Base-by-base conservation (phyloP, 2,797 vertebrate species). In the Rallus crepitans region DNA sequence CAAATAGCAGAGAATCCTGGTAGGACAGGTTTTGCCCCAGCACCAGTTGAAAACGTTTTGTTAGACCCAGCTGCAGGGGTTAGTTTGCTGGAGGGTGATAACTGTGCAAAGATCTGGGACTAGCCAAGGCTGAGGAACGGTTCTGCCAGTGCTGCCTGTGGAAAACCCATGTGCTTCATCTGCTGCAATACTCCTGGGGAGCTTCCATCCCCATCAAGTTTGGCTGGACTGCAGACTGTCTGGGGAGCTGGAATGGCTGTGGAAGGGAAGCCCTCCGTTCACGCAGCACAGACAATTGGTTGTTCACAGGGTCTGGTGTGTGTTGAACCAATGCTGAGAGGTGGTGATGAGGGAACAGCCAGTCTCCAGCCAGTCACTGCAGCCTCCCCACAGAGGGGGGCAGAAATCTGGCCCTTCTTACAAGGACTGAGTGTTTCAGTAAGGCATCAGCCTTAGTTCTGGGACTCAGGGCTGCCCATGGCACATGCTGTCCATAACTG, bases 371-470 rank as follows among this genome's bases (percentile, higher is more conserved):
- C 5, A 9, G 88, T 87, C 90, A 81, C 88, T 93, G 95, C 27
- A 8, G 15, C 76, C 76, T 92, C 73, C 79, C 12, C 19, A 3
- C 1, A 17, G 73, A 47, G 50, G 31, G 63, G 82, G 77, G 55
- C 73, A 91, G 89, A 72, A 78, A 69, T 90, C 71, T 82, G 82
- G 47, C 72, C 82, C 89, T 94, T 77, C 55, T 87, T n/a, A 42
- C 35, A 52, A 86, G 84, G 52, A 57, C 70, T 70, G 72, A 91
- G 71, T 37, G 59, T 76, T 94, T 90, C 61, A 66, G 50, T 45
- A 89, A 88, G 65, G 91, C 77, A 80, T 68, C 92, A 89, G 12
- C 90, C 83, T 68, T 73, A 73, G 61, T 73, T 91, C 88, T 88
- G 75, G 69, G 65, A 31, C 81, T 88, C 4, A 7, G 40, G 82